A percentile compares a stretch with the other conserved stretches of the same genome.
Evolutionary conservation across 2,888 invertebrate genomes (phyloP).

Genomic region (Temnothorax rugatulus): DNA sequence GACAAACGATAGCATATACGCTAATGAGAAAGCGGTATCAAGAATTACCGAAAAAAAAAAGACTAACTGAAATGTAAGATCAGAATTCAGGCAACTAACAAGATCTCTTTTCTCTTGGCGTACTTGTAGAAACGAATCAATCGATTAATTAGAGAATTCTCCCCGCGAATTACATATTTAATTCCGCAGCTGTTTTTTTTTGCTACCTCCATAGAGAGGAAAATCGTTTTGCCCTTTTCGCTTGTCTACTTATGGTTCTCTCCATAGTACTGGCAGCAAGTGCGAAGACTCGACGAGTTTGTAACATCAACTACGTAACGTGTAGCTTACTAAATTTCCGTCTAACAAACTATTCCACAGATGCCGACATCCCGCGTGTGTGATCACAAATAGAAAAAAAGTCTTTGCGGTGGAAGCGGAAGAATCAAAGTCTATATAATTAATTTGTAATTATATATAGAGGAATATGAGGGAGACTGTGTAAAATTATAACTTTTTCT

Average conservation of each 20-base stretch:
- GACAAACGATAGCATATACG: slow-evolving; percentile 21
- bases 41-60: slow-evolving; percentile 17
- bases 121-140: slow-evolving; percentile 25
- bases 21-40: slow-evolving; percentile 30
- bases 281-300: slow-evolving; percentile 13
- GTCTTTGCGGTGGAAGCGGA: background rate
- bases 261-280: slow-evolving; percentile 30
- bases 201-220: background rate
- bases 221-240: slow-evolving; percentile 32
- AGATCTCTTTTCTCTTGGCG: slow-evolving; percentile 5
- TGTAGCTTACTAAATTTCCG: background rate
- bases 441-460: background rate
- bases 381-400: background rate
- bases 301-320: background rate
- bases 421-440: slow-evolving; percentile 11
- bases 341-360: slow-evolving; percentile 19
- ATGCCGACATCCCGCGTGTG: background rate
- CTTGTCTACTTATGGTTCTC: slow-evolving; percentile 36
- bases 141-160: slow-evolving; percentile 6
- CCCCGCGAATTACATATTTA: background rate
- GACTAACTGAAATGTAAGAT: slow-evolving; percentile 35
- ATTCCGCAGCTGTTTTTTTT: background rate
- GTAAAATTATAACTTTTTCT: background rate
- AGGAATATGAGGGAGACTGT: background rate
- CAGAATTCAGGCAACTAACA: background rate